Percentiles rank a stretch among this genome's conserved stretches.
phyloP scores from a whole-genome alignment of 1,140 invertebrate genomes.

The Andrena cerasifolii region DNA sequence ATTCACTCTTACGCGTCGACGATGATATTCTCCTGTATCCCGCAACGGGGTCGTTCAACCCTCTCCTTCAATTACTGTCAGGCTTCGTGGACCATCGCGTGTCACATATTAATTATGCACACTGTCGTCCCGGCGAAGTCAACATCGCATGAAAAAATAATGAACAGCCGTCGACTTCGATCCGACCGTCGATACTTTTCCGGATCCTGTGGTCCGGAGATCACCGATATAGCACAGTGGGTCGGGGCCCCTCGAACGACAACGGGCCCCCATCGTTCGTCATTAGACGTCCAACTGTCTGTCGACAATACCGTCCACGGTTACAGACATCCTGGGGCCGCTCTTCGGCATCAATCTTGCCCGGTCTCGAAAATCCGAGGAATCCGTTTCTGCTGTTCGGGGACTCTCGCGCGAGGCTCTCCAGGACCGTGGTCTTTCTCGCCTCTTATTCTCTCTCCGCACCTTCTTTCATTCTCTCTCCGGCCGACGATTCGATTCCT shows the following conservation, averaged over 20 bases:
- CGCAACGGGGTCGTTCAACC: too few relatives aligned
- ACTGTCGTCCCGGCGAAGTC: not conserved
- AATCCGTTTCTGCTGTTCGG: constrained; percentile 65
- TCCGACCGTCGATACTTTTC: constrained; percentile 23
- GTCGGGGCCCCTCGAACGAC: constrained; percentile 13
- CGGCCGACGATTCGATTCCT: constrained; percentile 42
- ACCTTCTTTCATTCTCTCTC: constrained; percentile 27
- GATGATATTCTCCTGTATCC: too few relatives aligned
- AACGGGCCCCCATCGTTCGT: constrained; percentile 45
- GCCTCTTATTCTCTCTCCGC: constrained; percentile 57
- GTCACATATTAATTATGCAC: not conserved
- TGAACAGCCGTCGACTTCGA: constrained; percentile 24
- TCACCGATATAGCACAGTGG: constrained; percentile 44
- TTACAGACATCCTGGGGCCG: constrained; percentile 60
- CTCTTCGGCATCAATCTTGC: constrained; percentile 66
- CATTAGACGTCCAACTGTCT: constrained; percentile 52
- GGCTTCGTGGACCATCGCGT: not conserved
- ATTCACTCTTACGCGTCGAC: too few relatives aligned
- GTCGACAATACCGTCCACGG: constrained; percentile 46
- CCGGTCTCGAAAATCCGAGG: constrained; percentile 72
- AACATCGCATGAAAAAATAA: constrained; percentile 5
- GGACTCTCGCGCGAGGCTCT: constrained; percentile 13
- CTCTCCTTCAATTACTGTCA: too few relatives aligned
- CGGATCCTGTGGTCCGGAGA: constrained; percentile 9
- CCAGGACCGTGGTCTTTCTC: constrained; percentile 27